Evolutionary conservation across 2,113 vertebrate species (phyloP).

Genomic region (Delphinapterus leucas): DNA sequence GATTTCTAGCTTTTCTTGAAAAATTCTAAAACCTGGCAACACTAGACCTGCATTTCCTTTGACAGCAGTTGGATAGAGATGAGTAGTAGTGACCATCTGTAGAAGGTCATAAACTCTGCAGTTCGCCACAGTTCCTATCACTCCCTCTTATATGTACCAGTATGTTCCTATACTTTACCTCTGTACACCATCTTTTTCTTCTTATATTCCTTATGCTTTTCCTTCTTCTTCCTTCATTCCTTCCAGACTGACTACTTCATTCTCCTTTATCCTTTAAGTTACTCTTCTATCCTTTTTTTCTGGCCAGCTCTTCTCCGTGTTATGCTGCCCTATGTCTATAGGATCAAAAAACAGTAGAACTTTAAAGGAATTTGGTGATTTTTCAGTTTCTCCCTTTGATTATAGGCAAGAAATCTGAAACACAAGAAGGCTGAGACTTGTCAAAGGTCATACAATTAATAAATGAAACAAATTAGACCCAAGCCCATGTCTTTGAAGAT

Average conservation of each 20-base stretch:
- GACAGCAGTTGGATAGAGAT: not conserved
- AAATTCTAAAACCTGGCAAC: not conserved
- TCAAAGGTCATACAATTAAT: not conserved
- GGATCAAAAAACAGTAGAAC: not conserved
- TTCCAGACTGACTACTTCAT: not conserved
- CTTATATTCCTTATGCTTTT: not conserved
- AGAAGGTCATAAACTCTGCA: not conserved
- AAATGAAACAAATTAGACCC: not conserved
- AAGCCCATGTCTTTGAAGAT: not conserved
- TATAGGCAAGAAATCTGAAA: not conserved
- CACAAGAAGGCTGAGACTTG: not conserved
- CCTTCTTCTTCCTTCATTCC: not conserved
- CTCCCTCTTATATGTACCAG: not conserved
- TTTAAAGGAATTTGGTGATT: not conserved
- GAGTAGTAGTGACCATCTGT: not conserved
- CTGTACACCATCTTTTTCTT: not conserved
- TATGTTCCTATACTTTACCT: not conserved
- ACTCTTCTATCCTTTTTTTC: not conserved
- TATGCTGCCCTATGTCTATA: not conserved
- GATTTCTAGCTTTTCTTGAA: not conserved
- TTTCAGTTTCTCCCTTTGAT: not conserved
- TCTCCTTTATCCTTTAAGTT: not conserved
- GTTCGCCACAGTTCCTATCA: not conserved
- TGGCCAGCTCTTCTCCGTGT: not conserved
- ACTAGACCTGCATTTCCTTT: not conserved